phyloP scores from a whole-genome alignment of 1,140 invertebrate genomes.

The Periplaneta americana region DNA sequence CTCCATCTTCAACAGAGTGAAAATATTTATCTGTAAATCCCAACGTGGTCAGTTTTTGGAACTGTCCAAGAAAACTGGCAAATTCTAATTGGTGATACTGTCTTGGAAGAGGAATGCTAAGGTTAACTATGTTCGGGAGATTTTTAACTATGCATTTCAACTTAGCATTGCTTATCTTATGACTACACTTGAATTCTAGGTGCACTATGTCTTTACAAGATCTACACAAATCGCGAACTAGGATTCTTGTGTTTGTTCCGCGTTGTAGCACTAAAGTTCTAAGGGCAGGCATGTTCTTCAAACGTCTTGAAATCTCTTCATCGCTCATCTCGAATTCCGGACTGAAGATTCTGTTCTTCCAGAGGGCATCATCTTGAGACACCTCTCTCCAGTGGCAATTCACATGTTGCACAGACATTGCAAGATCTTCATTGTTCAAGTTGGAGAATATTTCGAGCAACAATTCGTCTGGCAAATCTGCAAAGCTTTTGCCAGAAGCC shows the following conservation, averaged over 20 bases:
- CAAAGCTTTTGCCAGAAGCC: neutral
- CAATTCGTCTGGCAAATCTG: neutral
- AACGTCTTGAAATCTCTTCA: neutral
- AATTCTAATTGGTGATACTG: neutral
- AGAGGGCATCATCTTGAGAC: neutral
- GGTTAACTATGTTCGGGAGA: neutral
- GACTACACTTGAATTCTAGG: neutral
- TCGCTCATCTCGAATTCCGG: neutral
- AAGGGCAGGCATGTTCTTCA: neutral
- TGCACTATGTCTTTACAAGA: neutral
- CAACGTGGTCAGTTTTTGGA: neutral
- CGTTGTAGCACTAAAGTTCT: neutral
- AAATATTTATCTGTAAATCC: neutral
- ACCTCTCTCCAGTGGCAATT: neutral
- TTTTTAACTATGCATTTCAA: neutral
- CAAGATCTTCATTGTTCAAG: neutral
- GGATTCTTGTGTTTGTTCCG: neutral
- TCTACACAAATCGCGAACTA: neutral
- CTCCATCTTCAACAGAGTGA: neutral
- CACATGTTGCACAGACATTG: neutral
- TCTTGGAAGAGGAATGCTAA: neutral
- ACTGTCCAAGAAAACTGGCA: neutral
- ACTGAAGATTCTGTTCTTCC: neutral
- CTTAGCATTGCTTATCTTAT: neutral
- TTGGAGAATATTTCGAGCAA: neutral